Base-by-base conservation (phyloP, 2,888 invertebrate genomes). In the Autographa gamma region DNA sequence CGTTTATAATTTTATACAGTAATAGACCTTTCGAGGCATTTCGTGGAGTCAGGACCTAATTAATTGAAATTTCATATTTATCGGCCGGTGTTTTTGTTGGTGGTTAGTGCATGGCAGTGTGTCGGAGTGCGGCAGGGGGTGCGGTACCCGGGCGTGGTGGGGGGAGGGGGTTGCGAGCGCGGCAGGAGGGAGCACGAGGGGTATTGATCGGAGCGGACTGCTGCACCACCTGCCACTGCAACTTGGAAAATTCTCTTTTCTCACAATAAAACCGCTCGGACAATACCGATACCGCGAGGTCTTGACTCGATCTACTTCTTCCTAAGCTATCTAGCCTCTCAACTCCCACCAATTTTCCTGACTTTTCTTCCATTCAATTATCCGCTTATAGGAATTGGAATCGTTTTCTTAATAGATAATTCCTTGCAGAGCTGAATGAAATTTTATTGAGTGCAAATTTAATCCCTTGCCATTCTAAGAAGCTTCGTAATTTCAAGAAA, bases 221-320 rank as follows among this genome's bases (percentile, higher is more conserved):
- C 77, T 93, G 93, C 93, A 93, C 88, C 90, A 90, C 90, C 92
- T 90, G 90, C 88, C 86, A 85, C 80, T 92, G 92, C 93, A 93
- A 86, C 88, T 83, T 81, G 82, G 85, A 72, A 88, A 89, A 86
- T 76, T 86, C 84, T 81, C 82, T 85, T 85, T 85, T 76, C 80
- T 74, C 73, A 69, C 65, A 58, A 78, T 73, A 77, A 69, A 72
- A 70, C 61, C 48, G 48, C 34, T 74, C 73, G 73, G 79, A 79
- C 77, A 71, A 32, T 66, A 19, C 52, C 25, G 60, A 71, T 71
- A 72, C n/a, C 56, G 63, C 32, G 62, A 19, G 19, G 32, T 34
- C 43, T 13, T 31, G 7, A 32, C 59, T 63, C 25, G 19, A 59
- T 66, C 31, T 13, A 59, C 67, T 68, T 67, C 58, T 66, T 48